These are phyloP conservation scores for Enteromius trimaculatus DNA, from an alignment of 2,797 vertebrate genomes.

Conservation along the genomic window DNA sequence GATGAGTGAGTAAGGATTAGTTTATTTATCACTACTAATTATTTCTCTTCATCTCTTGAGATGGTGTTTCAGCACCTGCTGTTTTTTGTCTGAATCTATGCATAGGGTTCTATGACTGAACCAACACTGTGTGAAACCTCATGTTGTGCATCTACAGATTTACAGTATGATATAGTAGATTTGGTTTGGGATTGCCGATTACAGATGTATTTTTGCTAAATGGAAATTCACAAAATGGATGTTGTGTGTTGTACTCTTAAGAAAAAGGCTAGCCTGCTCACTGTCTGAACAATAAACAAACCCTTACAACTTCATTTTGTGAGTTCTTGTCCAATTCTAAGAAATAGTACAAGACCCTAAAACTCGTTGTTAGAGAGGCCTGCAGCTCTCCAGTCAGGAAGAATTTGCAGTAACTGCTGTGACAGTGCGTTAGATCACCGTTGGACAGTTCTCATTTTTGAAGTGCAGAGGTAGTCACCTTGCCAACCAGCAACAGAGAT, in stretches of 20 bases:
- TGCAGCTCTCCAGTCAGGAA: not conserved
- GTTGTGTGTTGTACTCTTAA: constrained; percentile 13
- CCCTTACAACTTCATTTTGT: constrained; percentile 59
- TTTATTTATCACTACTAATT: not conserved
- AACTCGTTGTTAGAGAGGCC: not conserved
- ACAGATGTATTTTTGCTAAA: constrained; percentile 21
- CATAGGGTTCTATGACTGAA: not conserved
- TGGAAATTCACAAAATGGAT: constrained; percentile 10
- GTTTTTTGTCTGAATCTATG: constrained; percentile 19
- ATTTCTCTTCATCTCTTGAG: constrained; percentile 11
- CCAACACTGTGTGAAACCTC: constrained; percentile 19
- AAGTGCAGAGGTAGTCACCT: not conserved
- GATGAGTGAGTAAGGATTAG: not conserved
- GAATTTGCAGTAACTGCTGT: not conserved
- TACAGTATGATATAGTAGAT: not conserved
- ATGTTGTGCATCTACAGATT: constrained; percentile 5
- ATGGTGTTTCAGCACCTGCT: constrained; percentile 1
- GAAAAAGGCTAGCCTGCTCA: constrained; percentile 33
- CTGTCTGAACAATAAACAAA: constrained; percentile 63
- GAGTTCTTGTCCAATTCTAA: constrained; percentile 37
- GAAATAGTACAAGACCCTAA: not conserved
- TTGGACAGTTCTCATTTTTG: constrained; percentile 25
- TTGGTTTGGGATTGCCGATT: not conserved
- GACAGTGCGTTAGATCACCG: not conserved
- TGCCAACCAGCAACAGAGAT: constrained; percentile 26